Evolutionary conservation across 2,797 vertebrate genomes (phyloP).

Genomic region (Bryconaethiops microstoma): DNA sequence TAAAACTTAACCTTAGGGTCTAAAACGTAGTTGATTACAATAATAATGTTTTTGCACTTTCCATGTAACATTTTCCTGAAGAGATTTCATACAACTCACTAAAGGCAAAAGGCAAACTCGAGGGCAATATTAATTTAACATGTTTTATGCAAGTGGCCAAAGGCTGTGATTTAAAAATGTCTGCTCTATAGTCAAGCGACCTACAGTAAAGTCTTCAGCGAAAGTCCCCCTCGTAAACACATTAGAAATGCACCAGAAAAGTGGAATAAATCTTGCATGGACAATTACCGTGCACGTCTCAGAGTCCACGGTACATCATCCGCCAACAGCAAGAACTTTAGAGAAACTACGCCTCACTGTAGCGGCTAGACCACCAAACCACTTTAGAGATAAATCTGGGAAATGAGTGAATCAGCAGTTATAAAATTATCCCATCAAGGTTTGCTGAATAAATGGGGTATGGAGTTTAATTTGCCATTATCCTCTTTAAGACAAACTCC

Average conservation of each 20-base stretch:
- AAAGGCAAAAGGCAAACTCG: too few relatives aligned
- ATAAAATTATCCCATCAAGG: constrained; percentile 87
- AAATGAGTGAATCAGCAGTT: constrained; percentile 87
- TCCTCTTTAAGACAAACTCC: constrained; percentile 88
- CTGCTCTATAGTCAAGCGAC: constrained; percentile 24
- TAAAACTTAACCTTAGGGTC: too few relatives aligned
- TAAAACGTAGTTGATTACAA: too few relatives aligned
- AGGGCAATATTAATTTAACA: too few relatives aligned
- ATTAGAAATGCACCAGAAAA: constrained; percentile 40
- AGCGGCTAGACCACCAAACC: constrained; percentile 78
- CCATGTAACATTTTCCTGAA: too few relatives aligned
- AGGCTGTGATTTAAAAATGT: too few relatives aligned
- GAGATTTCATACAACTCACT: too few relatives aligned
- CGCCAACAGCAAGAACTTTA: constrained; percentile 64
- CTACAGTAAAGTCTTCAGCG: constrained; percentile 36
- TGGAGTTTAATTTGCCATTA: constrained; percentile 89
- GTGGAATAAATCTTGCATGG: constrained; percentile 45
- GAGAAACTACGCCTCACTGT: constrained; percentile 65
- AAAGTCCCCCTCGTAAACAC: constrained; percentile 39
- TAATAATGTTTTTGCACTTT: too few relatives aligned
- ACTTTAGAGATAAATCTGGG: constrained; percentile 82
- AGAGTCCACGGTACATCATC: constrained; percentile 50
- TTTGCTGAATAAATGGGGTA: constrained; percentile 86
- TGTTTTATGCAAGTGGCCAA: too few relatives aligned
- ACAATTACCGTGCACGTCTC: constrained; percentile 52